These are phyloP conservation scores for Platycnemis pennipes DNA, from an alignment of 2,888 invertebrate species.

Conservation along the genomic window DNA sequence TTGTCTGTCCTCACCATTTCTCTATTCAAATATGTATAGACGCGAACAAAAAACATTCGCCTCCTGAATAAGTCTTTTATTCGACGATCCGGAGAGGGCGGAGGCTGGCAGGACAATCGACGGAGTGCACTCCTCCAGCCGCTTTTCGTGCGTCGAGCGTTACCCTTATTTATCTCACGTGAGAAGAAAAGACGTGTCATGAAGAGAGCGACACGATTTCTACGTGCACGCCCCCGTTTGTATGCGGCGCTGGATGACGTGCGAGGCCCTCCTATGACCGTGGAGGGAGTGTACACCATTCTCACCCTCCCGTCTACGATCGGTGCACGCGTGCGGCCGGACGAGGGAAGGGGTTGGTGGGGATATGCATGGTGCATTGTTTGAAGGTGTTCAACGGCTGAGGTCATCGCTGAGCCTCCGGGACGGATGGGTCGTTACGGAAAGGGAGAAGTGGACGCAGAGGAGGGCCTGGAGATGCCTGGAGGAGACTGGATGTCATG, in stretches of 20 bases:
- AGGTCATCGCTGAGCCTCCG: not conserved
- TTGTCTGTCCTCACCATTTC: not conserved
- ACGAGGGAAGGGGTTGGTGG: not conserved
- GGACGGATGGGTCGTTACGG: constrained; percentile 9
- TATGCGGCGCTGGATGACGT: not conserved
- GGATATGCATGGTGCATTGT: not conserved
- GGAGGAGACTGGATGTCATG: not conserved
- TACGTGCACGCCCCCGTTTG: not conserved
- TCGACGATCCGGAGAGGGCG: not conserved
- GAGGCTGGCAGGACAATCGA: not conserved
- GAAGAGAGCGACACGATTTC: not conserved
- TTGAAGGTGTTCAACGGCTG: not conserved
- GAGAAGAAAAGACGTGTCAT: not conserved
- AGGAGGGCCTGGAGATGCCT: not conserved
- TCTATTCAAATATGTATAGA: not conserved
- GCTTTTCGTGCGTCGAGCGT: too few species aligned
- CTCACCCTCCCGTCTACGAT: not conserved
- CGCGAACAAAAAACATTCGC: not conserved
- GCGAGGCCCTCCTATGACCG: not conserved
- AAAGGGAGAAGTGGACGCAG: not conserved
- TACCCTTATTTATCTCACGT: too few species aligned
- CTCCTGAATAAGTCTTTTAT: not conserved
- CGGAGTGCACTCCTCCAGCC: too few species aligned
- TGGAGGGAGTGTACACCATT: not conserved
- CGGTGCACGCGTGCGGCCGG: not conserved